Evolutionary conservation across 2,797 vertebrate species (phyloP), one percentile per base, ranked within the genome.

Genomic region (Oreochromis grahami): DNA sequence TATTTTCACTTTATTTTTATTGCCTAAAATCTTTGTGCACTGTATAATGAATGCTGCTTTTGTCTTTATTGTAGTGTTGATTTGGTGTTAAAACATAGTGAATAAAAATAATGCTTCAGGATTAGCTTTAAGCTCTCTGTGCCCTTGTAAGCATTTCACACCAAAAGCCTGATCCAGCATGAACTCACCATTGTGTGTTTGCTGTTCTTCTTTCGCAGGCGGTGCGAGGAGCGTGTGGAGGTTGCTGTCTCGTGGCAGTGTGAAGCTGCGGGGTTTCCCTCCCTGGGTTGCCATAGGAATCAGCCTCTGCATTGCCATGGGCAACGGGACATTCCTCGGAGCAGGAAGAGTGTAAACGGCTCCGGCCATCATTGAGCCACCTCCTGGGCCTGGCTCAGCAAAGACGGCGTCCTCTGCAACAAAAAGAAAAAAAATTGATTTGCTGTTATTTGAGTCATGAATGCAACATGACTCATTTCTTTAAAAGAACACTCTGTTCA

Each of bases 251-350:
- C 98, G 97, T 41, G 98, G 98, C 95, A 99, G 97, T 3, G 98
- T 99, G 94, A 98, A 99, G 92, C 98, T 99, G 89, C 98, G 97
- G 80, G 98, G 98, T 93, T 99, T 99, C 80, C 97, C 98, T 68
- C 94, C 95, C 81, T 92, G 91, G 26, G 92, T 92, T 82, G 93
- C 87, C 95, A 92, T 93, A 80, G 95, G 94, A 53, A 94, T 91
- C 83, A 94, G 91, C 89, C 95, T 94, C 90, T 95, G 94, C 93
- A 93, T 95, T 45, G 93, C 94, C 87, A 92, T 68, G 83, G 95
- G 95, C 91, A 94, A 90, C 85, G 94, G 93, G 90, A 92, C 87
- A 53, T 92, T 95, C 87, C 94, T 94, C 86, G 94, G 95, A 1
- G 95, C 94, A 3, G 95, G 95, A 10, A 96, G 95, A 14, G 95